Evolutionary conservation across 2,797 vertebrate species (phyloP).

Genomic region (Poecilia wingei): DNA sequence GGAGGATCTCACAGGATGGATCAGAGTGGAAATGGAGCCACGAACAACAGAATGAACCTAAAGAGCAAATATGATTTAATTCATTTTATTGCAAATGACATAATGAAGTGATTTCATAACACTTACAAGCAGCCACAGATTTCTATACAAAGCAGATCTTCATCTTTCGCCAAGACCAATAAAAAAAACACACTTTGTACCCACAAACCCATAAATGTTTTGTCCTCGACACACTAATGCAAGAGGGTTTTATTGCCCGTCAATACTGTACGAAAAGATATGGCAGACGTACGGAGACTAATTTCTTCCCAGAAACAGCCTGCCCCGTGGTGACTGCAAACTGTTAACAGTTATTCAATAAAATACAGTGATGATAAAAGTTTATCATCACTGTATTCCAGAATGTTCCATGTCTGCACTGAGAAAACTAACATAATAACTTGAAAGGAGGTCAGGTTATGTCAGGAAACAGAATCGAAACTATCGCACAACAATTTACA

Average conservation of each 20-base stretch:
- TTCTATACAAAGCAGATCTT: background rate
- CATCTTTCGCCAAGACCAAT: background rate
- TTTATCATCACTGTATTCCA: background rate
- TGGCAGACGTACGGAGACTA: background rate
- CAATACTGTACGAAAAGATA: background rate
- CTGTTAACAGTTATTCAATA: background rate
- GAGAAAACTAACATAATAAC: background rate
- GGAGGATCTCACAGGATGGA: conserved; percentile 6
- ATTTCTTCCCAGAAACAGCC: background rate
- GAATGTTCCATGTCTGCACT: background rate
- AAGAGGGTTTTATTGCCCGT: conserved; percentile 28
- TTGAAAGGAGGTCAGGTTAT: background rate
- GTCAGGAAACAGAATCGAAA: background rate
- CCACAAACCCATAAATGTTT: conserved; percentile 36
- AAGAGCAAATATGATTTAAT: conserved; percentile 9
- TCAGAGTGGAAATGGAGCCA: conserved; percentile 7
- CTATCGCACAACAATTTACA: background rate
- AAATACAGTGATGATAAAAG: background rate
- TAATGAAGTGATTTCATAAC: background rate
- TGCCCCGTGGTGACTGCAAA: conserved; percentile 4
- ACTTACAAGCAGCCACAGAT: background rate
- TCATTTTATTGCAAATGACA: background rate
- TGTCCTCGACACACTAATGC: background rate
- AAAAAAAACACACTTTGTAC: conserved; percentile 45
- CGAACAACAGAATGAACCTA: conserved; percentile 27